A percentile compares a stretch with the other conserved stretches of the same genome.
Conservation (phyloP, 2,797 vertebrate species). For the Chlorospingus semifuscus region DNA sequence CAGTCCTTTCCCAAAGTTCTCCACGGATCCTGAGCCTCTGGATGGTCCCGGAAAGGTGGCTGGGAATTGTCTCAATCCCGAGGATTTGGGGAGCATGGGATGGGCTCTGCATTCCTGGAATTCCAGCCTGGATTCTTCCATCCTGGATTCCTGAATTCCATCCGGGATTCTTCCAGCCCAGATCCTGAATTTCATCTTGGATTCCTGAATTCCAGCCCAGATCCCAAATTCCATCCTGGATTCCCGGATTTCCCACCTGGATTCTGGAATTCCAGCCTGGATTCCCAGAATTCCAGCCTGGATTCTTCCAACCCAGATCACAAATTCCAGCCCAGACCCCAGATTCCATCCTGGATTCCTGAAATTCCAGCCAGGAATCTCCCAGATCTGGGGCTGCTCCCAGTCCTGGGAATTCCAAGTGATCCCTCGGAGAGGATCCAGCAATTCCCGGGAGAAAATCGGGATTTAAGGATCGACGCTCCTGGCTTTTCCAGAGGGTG, state of each 20-base stretch:
- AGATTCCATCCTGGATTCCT: not conserved
- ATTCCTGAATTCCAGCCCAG: no score
- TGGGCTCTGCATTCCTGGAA: accelerated
- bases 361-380: not conserved
- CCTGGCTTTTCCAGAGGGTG: not conserved
- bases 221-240: not conserved
- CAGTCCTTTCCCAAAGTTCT: not conserved
- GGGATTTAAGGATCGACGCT: not conserved
- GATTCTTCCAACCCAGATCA: not conserved
- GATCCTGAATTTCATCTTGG: no score
- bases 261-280: no score
- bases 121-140: not conserved
- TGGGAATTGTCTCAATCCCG: not conserved
- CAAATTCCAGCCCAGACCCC: not conserved
- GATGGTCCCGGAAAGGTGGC: not conserved
- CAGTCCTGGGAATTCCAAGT: not conserved
- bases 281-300: no score
- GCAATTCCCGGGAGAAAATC: accelerated
- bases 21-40: accelerated
- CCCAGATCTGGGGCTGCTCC: not conserved
- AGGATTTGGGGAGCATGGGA: not conserved
- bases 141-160: not conserved
- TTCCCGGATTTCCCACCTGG: not conserved
- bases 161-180: not conserved
- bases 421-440: not conserved